These are phyloP conservation scores for Cladopsammia gracilis DNA, from an alignment of 64 coral and sea anemone species.

Conservation along the genomic window DNA sequence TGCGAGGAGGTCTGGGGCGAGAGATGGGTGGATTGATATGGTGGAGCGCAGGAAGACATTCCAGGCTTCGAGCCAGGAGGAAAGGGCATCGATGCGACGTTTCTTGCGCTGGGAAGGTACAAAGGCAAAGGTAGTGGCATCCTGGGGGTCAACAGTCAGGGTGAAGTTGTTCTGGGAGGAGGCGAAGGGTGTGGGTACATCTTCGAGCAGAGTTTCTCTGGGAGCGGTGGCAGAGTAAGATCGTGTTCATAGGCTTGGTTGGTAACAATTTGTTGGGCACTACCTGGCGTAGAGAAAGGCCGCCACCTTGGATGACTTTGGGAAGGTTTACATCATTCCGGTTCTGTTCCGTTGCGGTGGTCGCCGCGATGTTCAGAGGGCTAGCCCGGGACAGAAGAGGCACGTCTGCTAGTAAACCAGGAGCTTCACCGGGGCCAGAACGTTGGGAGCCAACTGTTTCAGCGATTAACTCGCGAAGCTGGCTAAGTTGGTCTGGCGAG, in stretches of 20 bases:
- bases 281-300: background rate
- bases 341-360: background rate
- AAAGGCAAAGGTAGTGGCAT: background rate
- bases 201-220: background rate
- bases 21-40: background rate
- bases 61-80: background rate
- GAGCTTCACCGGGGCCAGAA: background rate
- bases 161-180: background rate
- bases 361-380: background rate
- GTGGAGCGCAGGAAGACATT: background rate
- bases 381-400: background rate
- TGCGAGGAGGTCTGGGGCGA: constrained; percentile 3
- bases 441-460: too few species aligned
- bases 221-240: background rate
- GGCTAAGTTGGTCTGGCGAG: background rate
- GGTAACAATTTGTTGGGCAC: background rate
- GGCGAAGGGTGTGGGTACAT: background rate
- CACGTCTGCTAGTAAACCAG: background rate
- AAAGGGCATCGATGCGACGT: background rate
- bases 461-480: background rate
- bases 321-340: too few species aligned
- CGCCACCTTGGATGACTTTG: too few species aligned
- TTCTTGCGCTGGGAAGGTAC: background rate
- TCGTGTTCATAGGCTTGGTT: background rate
- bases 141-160: background rate